Percentiles rank a stretch among this genome's conserved stretches.
These are phyloP conservation scores for Rhinogobius similis DNA, from an alignment of 2,113 vertebrate genomes.

Conservation along the genomic window DNA sequence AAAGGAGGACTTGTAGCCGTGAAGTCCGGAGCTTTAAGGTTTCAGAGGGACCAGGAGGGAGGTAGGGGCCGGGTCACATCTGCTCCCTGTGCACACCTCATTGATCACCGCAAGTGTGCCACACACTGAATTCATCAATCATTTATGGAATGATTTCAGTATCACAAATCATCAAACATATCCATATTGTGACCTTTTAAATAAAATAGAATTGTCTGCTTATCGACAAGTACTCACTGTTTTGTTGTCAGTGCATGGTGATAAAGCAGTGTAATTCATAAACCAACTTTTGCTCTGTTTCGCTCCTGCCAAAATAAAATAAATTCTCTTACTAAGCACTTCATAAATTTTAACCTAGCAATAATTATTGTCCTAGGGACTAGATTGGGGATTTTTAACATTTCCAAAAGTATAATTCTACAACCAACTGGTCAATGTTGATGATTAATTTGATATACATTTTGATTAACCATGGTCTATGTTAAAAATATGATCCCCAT, in stretches of 20 bases:
- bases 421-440: slow-evolving; percentile 19
- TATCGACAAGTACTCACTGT: no score
- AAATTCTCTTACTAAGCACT: not conserved
- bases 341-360: not conserved
- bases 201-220: no score
- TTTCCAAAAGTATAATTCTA: not conserved
- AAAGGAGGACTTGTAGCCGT: slow-evolving; percentile 76
- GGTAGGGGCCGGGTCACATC: slow-evolving; percentile 69
- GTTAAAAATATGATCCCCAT: slow-evolving; percentile 35
- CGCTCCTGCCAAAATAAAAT: not conserved
- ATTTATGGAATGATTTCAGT: not conserved
- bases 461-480: slow-evolving; percentile 42
- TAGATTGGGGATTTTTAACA: not conserved
- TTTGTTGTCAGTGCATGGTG: not conserved
- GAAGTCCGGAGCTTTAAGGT: slow-evolving; percentile 67
- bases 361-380: not conserved
- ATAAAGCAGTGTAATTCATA: not conserved
- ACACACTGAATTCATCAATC: slow-evolving; percentile 15
- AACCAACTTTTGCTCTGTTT: not conserved
- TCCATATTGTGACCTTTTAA: not conserved
- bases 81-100: slow-evolving; percentile 72
- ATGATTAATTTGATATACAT: slow-evolving; percentile 22
- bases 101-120: slow-evolving; percentile 57
- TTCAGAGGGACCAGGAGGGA: slow-evolving; percentile 57
- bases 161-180: not conserved